These are phyloP conservation scores for Catostylus mosaicus DNA, from an alignment of 30 jellyfish, hydroid and myxozoan genomes.

Conservation along the genomic window DNA sequence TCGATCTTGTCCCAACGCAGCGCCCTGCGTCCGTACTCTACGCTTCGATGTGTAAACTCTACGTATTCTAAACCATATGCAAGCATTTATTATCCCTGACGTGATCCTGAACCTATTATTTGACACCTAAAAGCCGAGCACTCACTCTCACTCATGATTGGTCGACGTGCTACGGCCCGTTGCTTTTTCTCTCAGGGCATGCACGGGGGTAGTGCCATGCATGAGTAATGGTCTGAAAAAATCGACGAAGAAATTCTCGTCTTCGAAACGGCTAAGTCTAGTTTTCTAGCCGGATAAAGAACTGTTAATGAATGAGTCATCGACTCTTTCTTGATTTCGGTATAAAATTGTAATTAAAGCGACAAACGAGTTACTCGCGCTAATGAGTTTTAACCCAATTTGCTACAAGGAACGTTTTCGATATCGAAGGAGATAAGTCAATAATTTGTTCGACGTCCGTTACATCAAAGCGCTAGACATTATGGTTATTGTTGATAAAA, in stretches of 20 bases:
- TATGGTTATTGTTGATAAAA: too few relatives aligned
- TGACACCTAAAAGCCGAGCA: constrained; percentile 60
- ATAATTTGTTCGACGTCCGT: too few relatives aligned
- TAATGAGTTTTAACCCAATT: too few relatives aligned
- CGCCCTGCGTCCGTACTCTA: constrained; percentile 12
- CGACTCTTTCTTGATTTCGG: too few relatives aligned
- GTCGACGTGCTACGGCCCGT: constrained; percentile 69
- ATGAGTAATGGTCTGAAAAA: constrained; percentile 42
- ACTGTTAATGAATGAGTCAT: background rate
- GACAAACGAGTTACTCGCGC: too few relatives aligned
- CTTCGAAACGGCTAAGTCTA: background rate
- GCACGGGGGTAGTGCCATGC: constrained; percentile 67
- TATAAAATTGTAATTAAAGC: too few relatives aligned
- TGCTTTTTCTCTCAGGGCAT: constrained; percentile 66
- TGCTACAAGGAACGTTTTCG: too few relatives aligned
- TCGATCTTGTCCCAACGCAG: background rate
- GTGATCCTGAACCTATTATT: constrained; percentile 58
- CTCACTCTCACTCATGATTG: constrained; percentile 55
- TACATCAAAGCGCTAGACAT: too few relatives aligned
- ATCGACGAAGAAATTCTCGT: background rate
- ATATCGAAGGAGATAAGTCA: too few relatives aligned
- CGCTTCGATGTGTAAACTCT: background rate
- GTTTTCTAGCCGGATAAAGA: background rate
- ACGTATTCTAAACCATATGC: constrained; percentile 1
- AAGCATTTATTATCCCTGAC: constrained; percentile 50